A percentile compares a stretch with the other conserved stretches of the same genome.
Evolutionary conservation across 2,888 invertebrate species (phyloP).

Genomic region (Macrophya alboannulata): DNA sequence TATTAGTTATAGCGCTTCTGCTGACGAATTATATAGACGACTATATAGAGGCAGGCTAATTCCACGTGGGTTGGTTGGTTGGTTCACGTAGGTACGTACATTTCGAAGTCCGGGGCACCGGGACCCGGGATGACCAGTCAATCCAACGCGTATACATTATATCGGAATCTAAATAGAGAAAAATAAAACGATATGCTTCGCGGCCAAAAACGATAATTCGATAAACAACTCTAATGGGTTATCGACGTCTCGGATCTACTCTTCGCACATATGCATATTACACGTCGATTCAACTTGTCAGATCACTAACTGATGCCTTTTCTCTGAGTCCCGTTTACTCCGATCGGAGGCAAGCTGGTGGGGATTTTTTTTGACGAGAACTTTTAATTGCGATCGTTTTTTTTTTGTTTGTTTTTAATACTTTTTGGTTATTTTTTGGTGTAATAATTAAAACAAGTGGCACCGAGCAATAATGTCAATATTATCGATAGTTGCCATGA

Average conservation of each 20-base stretch:
- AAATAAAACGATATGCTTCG: not conserved
- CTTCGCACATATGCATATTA: not conserved
- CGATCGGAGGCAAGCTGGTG: too few relatives aligned
- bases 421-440: too few relatives aligned
- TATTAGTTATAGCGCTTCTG: conserved; percentile 24
- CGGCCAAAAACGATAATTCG: conserved; percentile 45
- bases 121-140: not conserved
- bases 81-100: too few relatives aligned
- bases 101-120: too few relatives aligned
- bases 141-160: not conserved
- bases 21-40: not conserved
- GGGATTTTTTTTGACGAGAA: too few relatives aligned
- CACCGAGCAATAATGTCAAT: too few relatives aligned
- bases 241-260: conserved; percentile 33
- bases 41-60: not conserved
- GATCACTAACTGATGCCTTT: conserved; percentile 5
- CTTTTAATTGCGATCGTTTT: too few relatives aligned
- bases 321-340: not conserved
- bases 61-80: not conserved
- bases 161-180: too few relatives aligned
- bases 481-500: too few relatives aligned
- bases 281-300: conserved; percentile 7
- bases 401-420: too few relatives aligned
- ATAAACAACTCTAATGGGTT: conserved; percentile 48
- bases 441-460: too few relatives aligned